Base-by-base conservation (phyloP, 2,888 invertebrate genomes). In the Xestobium rufovillosum region DNA sequence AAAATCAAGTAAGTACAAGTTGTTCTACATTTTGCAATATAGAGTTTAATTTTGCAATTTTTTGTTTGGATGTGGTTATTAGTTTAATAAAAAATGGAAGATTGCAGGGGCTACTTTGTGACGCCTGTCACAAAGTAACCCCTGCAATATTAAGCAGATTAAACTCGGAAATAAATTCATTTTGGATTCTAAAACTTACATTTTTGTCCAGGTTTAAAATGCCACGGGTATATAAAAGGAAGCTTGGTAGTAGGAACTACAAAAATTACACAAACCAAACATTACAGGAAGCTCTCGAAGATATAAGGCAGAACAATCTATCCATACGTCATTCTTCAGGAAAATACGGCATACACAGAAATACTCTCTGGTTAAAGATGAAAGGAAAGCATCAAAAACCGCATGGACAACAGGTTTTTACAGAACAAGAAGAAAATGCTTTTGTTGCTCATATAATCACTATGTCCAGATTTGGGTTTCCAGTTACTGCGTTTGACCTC, bases 291-390 rank as follows among this genome's bases (percentile, higher is more conserved):
- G 39, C 39, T 27, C 34, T 41, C 15, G 17, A 38, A 15, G 40
- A 27, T 33, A 43, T 41, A 13, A 38, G n/a, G 37, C 27, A 23
- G 11, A 38, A 33, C 26, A 14, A 23, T 14, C 31, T 40, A 14
- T 37, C 31, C 6, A 37, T 40, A 12, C 36, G 39, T 31, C 39
- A 34, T 16, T 34, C 37, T 3, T 36, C 31, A 33, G 28, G 27
- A 31, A 35, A 39, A 32, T 37, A 36, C 35, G 23, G 26, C 3
- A 38, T 41, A 19, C 37, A 36, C 8, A 39, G 43, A 15, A 26
- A 31, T 34, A 40, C 39, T 29, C 34, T 40, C 16, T 11, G 33
- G 19, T 37, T 34, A 33, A 39, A 42, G 34, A 14, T 39, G 16
- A 42, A 39, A 36, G 34, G 27, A 2, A 37, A 26, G 25, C 37